phyloP scores from a whole-genome alignment of 2,113 vertebrate species.

The Anarrhichthys ocellatus region DNA sequence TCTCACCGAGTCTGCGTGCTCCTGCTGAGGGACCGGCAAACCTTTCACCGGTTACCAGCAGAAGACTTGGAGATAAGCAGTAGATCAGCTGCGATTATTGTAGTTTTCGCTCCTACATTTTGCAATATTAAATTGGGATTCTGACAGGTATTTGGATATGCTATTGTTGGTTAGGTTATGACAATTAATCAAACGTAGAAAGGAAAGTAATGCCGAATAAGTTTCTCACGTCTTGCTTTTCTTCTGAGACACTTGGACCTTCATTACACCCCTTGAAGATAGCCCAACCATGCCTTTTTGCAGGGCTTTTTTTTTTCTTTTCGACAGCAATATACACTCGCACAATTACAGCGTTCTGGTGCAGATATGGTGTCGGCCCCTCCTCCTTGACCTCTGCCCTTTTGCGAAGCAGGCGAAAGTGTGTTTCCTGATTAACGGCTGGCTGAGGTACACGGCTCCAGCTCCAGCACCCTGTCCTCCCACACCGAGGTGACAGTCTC shows the following conservation, averaged over 20 bases:
- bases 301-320: slow-evolving; percentile 73
- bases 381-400: slow-evolving; percentile 83
- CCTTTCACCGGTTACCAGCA: slow-evolving; percentile 27
- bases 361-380: slow-evolving; percentile 82
- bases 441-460: slow-evolving; percentile 63
- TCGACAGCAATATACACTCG: slow-evolving; percentile 82
- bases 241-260: slow-evolving; percentile 65
- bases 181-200: not conserved
- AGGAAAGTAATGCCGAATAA: slow-evolving; percentile 10
- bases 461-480: slow-evolving; percentile 74
- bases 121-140: not conserved
- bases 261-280: slow-evolving; percentile 58
- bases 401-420: slow-evolving; percentile 76
- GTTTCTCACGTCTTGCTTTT: slow-evolving; percentile 55
- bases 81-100: not conserved
- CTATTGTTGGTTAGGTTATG: not conserved
- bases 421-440: slow-evolving; percentile 84
- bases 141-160: not conserved
- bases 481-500: slow-evolving; percentile 79
- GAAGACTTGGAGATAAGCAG: not conserved
- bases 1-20: not conserved
- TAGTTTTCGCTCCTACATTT: not conserved
- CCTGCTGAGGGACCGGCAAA: not conserved
- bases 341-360: slow-evolving; percentile 76
- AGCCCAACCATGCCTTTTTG: slow-evolving; percentile 54